These are phyloP conservation scores for Amphibalanus amphitrite DNA, from an alignment of 1,140 invertebrate genomes.

Conservation along the genomic window DNA sequence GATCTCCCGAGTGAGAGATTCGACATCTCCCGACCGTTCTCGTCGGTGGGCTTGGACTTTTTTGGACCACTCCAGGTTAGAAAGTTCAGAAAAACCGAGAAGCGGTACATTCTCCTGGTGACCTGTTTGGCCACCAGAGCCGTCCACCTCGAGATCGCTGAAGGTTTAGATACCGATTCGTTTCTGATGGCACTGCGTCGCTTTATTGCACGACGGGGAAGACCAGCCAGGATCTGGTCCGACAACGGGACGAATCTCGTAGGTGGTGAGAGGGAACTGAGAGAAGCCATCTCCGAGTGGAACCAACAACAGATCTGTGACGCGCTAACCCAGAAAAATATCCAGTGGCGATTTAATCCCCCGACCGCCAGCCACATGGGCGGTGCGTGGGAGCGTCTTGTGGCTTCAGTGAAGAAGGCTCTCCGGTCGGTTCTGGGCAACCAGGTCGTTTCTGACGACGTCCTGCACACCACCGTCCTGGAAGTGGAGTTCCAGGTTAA, in stretches of 20 bases:
- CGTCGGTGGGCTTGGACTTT: constrained; percentile 17
- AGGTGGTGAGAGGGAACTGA: constrained; percentile 18
- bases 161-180: constrained; percentile 17
- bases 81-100: constrained; percentile 14
- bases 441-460: too few species aligned
- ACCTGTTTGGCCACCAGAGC: constrained; percentile 19
- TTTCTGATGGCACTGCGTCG: constrained; percentile 20
- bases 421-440: too few species aligned
- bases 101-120: constrained; percentile 18
- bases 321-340: constrained; percentile 10
- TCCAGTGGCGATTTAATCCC: constrained; percentile 18
- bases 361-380: constrained; percentile 16
- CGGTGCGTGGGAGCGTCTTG: constrained; percentile 18
- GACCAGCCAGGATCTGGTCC: constrained; percentile 15
- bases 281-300: constrained; percentile 14
- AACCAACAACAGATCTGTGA: constrained; percentile 11
- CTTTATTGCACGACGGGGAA: constrained; percentile 21
- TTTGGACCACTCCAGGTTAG: constrained; percentile 18
- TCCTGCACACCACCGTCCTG: too few species aligned
- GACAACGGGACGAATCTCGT: constrained; percentile 24
- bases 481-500: too few species aligned
- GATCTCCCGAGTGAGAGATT: constrained; percentile 16
- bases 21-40: constrained; percentile 12
- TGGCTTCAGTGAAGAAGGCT: constrained; percentile 14
- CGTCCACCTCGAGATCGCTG: constrained; percentile 20